Base-by-base conservation (phyloP, 2,888 invertebrate genomes). In the Alentia gelatinosa region DNA sequence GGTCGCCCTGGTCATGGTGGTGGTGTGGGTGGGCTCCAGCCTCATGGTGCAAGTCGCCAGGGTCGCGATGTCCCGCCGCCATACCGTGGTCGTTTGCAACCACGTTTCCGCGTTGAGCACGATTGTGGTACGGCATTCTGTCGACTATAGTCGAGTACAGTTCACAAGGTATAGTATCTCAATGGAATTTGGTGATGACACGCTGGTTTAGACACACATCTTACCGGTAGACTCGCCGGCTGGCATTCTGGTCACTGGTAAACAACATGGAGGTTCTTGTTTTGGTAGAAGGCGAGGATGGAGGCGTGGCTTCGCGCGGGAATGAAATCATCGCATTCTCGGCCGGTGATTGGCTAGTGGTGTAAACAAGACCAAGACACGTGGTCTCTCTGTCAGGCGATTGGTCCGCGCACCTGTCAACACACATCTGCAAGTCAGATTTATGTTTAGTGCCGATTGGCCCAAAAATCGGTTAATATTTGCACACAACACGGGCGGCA, bases 241-340 rank as follows among this genome's bases (percentile, higher is more conserved):
- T 63, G 56, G 12, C 35, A 4, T 56, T 50, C 89, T 89, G 89
- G 33, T 30, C 47, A n/a, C 33, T 79, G 47, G 90, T 47, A 50
- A 79, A 90, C 90, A 90, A 90, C 90, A 79, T 90, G 90, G 75
- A 74, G 30, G 79, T 42, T 86, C 90, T 90, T 90, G 90, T 90
- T 90, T 90, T 90, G 90, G 74, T 90, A 15, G 39, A 26, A 35
- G 42, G 47, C 50, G 37, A 74, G 47, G n/a, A 15, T 23, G 89
- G 89, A 35, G 90, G 90, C 79, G 90, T 7, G 90, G 83, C 90
- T 33, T 37, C 3, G 50, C 33, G 33, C 42, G 90, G 47, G 90
- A 50, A 90, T 90, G 90, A 90, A 90, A 90, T 90, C 90, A 90
- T 79, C 83, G 47, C 86, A 4, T n/a, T n/a, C 47, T 30, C 35